Conservation (phyloP, 2,797 vertebrate genomes). For the Cyclura pinguis region DNA sequence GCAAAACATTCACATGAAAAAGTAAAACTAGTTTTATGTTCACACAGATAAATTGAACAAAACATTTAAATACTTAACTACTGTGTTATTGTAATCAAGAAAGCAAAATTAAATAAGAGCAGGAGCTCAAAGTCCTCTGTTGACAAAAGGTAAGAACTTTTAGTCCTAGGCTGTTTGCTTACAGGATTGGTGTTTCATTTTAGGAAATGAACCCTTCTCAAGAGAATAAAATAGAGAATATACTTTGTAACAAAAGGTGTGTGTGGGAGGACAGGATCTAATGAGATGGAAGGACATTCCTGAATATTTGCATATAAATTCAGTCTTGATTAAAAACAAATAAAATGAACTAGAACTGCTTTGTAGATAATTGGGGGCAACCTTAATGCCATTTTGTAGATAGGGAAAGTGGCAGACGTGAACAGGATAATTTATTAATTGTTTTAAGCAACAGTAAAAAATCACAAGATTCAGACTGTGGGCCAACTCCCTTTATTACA, state of each 20-base stretch:
- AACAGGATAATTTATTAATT: not conserved
- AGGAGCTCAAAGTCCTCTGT: not conserved
- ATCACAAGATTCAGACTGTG: not conserved
- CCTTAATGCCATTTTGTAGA: not conserved
- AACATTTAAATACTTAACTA: not conserved
- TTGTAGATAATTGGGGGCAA: not conserved
- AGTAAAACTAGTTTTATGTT: not conserved
- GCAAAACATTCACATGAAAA: not conserved
- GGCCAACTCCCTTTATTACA: not conserved
- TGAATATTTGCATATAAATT: not conserved
- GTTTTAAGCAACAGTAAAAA: not conserved
- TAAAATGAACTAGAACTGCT: not conserved
- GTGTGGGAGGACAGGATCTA: too few relatives aligned
- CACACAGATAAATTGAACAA: conserved; percentile 7
- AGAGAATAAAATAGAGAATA: not conserved
- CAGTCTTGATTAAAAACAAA: not conserved
- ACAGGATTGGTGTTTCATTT: not conserved
- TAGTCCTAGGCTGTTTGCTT: not conserved
- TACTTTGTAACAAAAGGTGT: not conserved
- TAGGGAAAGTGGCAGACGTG: not conserved
- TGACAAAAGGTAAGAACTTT: not conserved
- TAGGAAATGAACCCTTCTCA: not conserved
- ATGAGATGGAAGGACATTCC: too few relatives aligned
- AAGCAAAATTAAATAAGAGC: not conserved
- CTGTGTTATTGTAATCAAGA: not conserved